phyloP scores from a whole-genome alignment of 2,888 invertebrate species.

The Nudaria mundana region DNA sequence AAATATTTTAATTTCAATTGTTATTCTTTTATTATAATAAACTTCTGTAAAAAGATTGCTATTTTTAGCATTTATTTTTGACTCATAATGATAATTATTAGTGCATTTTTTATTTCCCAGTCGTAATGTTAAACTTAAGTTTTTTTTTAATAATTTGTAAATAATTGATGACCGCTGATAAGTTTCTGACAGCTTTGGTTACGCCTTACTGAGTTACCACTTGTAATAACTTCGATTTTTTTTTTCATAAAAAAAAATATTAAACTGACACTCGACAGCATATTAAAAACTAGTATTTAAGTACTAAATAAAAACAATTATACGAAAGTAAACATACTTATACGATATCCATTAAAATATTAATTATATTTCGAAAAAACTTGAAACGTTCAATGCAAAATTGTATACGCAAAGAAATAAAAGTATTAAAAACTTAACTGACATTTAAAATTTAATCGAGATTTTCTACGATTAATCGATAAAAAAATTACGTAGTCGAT shows the following conservation, averaged over 20 bases:
- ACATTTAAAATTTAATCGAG: slow-evolving; percentile 31
- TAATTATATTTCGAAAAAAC: slow-evolving; percentile 43
- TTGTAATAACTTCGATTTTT: neutral
- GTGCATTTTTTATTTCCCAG: no score
- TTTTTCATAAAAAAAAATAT: no score
- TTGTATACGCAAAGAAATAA: slow-evolving; percentile 66
- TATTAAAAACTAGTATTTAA: slow-evolving; percentile 24
- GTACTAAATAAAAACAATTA: slow-evolving; percentile 45
- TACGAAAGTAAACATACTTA: slow-evolving; percentile 54
- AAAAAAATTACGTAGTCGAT: slow-evolving; percentile 21
- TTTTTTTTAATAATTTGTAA: no score
- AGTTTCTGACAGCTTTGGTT: no score
- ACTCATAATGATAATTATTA: no score
- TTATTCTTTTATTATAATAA: no score
- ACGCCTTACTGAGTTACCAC: no score
- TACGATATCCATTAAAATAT: slow-evolving; percentile 55
- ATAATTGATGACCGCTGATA: no score
- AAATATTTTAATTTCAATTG: no score
- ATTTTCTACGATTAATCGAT: slow-evolving; percentile 22
- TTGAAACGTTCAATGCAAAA: slow-evolving; percentile 55
- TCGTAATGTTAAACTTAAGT: no score
- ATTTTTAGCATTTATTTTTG: no score
- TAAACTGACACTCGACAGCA: slow-evolving; percentile 16
- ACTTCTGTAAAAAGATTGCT: no score
- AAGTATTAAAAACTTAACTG: slow-evolving; percentile 36